These are phyloP conservation scores for Heliocidaris tuberculata DNA, from an alignment of 35 echinoderm and acorn worm species.

Conservation along the genomic window DNA sequence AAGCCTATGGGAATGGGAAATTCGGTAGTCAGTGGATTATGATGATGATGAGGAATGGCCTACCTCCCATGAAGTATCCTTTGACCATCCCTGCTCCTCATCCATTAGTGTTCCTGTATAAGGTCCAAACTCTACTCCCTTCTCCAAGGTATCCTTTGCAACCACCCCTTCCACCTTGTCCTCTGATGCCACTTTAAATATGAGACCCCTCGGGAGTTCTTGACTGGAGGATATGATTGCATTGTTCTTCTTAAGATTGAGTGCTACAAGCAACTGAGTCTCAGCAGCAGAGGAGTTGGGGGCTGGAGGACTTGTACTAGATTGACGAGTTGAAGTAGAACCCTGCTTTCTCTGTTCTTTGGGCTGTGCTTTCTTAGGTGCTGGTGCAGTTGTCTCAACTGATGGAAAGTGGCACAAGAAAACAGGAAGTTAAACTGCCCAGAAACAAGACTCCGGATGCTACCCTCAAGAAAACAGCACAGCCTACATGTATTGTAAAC, in stretches of 20 bases:
- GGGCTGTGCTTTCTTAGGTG: neutral
- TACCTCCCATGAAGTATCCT: neutral
- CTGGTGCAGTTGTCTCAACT: neutral
- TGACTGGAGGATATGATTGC: neutral
- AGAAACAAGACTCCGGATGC: too few species aligned
- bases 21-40: too few species aligned
- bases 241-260: neutral
- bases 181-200: neutral
- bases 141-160: neutral
- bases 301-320: neutral
- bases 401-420: neutral
- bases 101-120: neutral
- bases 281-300: neutral
- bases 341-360: neutral
- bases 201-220: neutral
- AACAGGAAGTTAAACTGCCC: too few species aligned
- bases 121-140: neutral
- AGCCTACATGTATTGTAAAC: too few species aligned
- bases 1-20: too few species aligned
- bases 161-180: neutral
- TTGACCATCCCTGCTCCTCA: neutral
- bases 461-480: too few species aligned
- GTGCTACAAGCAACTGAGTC: neutral
- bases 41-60: neutral
- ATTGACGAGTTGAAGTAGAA: too few species aligned